These are phyloP conservation scores for Antheraea yamamai DNA, from an alignment of 2,888 invertebrate genomes.

Conservation along the genomic window DNA sequence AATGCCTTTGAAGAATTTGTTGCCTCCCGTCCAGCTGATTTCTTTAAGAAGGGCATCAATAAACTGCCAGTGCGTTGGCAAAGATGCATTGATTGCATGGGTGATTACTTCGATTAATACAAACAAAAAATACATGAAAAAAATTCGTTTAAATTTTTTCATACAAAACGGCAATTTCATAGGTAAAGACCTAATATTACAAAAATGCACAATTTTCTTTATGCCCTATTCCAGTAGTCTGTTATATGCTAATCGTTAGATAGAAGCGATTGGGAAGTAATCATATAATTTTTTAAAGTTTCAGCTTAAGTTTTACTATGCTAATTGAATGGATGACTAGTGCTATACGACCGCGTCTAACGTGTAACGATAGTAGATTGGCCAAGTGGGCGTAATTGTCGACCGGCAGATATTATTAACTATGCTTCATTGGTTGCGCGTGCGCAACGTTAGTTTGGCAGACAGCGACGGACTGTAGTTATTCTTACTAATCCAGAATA, in stretches of 20 bases:
- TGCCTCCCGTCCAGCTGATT: no score
- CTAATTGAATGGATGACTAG: constrained; percentile 1
- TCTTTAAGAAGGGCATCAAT: no score
- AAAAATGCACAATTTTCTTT: no score
- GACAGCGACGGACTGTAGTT: not conserved
- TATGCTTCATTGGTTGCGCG: constrained; percentile 29
- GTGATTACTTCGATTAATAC: no score
- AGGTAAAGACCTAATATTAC: no score
- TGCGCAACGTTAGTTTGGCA: constrained; percentile 26
- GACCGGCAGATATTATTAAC: constrained; percentile 7
- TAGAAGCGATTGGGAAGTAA: not conserved
- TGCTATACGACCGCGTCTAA: constrained; percentile 5
- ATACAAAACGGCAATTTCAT: no score
- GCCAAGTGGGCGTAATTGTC: constrained; percentile 30
- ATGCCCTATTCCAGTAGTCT: not conserved
- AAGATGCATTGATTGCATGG: no score
- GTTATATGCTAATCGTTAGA: not conserved
- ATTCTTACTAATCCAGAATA: no score
- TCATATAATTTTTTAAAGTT: not conserved
- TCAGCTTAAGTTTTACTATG: not conserved
- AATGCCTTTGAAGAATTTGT: no score
- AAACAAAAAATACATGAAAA: no score
- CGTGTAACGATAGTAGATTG: constrained; percentile 34
- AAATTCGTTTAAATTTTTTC: no score
- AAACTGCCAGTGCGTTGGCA: no score